Evolutionary conservation across 1,140 invertebrate genomes (phyloP).

Genomic region (Hypothenemus hampei): DNA sequence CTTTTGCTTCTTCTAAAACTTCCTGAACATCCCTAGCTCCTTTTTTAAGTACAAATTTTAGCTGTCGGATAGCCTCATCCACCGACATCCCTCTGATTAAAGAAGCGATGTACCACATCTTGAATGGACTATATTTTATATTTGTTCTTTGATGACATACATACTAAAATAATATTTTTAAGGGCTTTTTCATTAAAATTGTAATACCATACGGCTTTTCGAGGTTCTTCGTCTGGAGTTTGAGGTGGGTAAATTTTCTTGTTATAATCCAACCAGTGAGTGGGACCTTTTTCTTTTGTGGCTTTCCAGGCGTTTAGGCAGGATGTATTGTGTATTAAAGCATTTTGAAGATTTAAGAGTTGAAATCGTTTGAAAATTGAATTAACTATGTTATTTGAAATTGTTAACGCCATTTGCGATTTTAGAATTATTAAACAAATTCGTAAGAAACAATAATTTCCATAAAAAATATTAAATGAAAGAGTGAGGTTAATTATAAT

Average conservation of each 20-base stretch:
- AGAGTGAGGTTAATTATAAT: too few species aligned
- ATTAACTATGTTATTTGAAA: too few species aligned
- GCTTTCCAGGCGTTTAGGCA: constrained; percentile 8
- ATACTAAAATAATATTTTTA: constrained; percentile 58
- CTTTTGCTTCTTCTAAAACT: constrained; percentile 81
- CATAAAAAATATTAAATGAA: too few species aligned
- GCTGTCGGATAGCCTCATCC: constrained; percentile 89
- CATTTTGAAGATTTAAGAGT: constrained; percentile 13
- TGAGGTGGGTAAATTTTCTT: constrained; percentile 75
- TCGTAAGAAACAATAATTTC: too few species aligned
- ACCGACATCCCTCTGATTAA: constrained; percentile 87
- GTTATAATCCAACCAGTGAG: constrained; percentile 62
- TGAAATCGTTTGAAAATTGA: constrained; percentile 7
- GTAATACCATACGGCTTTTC: constrained; percentile 71
- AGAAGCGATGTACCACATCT: constrained; percentile 86
- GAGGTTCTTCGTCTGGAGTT: constrained; percentile 61
- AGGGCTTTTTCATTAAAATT: not conserved
- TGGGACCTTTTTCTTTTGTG: constrained; percentile 17
- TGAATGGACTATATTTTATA: constrained; percentile 85
- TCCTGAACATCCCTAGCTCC: constrained; percentile 76
- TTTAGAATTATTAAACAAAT: too few species aligned
- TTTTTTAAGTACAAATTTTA: constrained; percentile 79
- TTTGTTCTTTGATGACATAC: constrained; percentile 77
- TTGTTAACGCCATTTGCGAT: too few species aligned
- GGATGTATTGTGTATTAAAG: constrained; percentile 14